Conservation (phyloP, 2,113 vertebrate genomes). For the Sturnus vulgaris region DNA sequence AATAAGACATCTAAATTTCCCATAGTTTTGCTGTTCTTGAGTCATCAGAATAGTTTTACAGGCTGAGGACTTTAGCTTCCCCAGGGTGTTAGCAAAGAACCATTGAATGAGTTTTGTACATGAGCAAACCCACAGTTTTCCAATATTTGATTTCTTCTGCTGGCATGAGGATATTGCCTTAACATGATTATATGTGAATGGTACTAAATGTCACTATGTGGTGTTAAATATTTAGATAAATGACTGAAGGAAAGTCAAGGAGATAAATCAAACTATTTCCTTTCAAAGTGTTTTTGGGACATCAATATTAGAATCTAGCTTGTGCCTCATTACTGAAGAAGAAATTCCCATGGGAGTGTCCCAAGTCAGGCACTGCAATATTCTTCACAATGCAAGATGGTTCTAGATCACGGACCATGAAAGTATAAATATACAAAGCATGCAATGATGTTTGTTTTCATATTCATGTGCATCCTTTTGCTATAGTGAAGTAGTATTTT, state of each 20-base stretch:
- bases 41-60: not conserved
- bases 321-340: rapidly evolving
- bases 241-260: not conserved
- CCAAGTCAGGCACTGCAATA: not conserved
- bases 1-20: not conserved
- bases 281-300: not conserved
- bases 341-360: not conserved
- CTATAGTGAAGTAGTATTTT: not conserved
- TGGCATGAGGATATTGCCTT: not conserved
- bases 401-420: not conserved
- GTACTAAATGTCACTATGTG: not conserved
- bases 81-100: not conserved
- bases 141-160: not conserved
- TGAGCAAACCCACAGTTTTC: not conserved
- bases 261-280: not conserved
- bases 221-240: not conserved
- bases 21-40: not conserved
- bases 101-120: not conserved
- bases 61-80: not conserved
- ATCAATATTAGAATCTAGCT: not conserved
- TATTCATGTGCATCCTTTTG: not conserved
- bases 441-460: not conserved
- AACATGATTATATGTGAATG: not conserved
- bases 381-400: not conserved
- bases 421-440: not conserved